These are phyloP conservation scores for Ceyx margarethae DNA, from an alignment of 2,113 vertebrate genomes.

Conservation along the genomic window DNA sequence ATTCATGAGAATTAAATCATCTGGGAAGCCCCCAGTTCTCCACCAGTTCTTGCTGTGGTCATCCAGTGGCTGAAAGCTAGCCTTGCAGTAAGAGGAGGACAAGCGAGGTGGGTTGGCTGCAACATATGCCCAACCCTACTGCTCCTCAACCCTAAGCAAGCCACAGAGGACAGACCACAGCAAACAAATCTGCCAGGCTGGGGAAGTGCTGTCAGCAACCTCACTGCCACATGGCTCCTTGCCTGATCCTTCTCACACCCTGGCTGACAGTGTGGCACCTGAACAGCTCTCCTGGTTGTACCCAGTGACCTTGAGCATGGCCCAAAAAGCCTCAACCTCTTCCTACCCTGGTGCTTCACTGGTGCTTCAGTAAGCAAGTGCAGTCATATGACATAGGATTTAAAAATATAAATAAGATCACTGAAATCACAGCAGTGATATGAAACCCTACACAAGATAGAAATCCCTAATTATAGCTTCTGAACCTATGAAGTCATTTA, in stretches of 20 bases:
- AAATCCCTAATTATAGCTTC: constrained; percentile 42
- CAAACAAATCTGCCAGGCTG: not conserved
- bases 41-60: not conserved
- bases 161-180: not conserved
- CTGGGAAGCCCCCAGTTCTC: not conserved
- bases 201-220: rapidly evolving
- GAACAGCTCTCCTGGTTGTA: not conserved
- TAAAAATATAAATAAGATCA: not conserved
- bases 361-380: not conserved
- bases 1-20: not conserved
- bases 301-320: rapidly evolving
- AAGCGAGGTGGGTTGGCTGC: rapidly evolving
- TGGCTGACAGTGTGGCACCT: rapidly evolving
- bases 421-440: not conserved
- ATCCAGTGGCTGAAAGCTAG: not conserved
- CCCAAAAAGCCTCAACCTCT: not conserved
- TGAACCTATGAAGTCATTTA: constrained; percentile 52
- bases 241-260: not conserved
- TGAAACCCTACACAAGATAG: not conserved
- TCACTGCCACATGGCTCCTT: rapidly evolving
- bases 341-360: not conserved
- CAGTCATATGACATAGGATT: not conserved
- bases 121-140: rapidly evolving
- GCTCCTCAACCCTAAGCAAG: not conserved
- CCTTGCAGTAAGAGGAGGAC: not conserved